These are phyloP conservation scores for Merops nubicus DNA, from an alignment of 2,113 vertebrate genomes.

Conservation along the genomic window DNA sequence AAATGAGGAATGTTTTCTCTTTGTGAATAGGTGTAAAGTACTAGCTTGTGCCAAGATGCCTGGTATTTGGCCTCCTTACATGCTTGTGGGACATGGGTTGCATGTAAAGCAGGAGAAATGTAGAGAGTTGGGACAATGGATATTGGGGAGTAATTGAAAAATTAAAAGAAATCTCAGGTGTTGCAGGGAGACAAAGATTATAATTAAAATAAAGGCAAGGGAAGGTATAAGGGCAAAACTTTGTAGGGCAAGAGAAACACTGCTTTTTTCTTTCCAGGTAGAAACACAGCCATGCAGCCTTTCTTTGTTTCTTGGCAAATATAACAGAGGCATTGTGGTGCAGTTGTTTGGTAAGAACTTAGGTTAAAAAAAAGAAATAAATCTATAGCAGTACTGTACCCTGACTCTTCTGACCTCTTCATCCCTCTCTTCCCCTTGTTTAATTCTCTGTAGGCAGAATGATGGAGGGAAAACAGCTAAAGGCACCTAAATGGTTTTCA, in stretches of 20 bases:
- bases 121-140: slow-evolving; percentile 18
- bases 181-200: neutral
- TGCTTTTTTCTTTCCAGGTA: neutral
- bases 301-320: neutral
- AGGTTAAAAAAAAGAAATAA: neutral
- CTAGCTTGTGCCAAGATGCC: slow-evolving; percentile 57
- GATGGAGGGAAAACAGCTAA: neutral
- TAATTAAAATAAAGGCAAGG: neutral
- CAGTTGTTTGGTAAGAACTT: neutral
- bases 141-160: slow-evolving; percentile 28
- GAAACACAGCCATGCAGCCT: neutral
- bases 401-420: neutral
- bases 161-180: slow-evolving; percentile 30
- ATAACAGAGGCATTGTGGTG: neutral
- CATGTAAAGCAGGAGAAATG: slow-evolving; percentile 58
- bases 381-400: neutral
- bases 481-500: neutral
- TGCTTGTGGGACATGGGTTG: slow-evolving; percentile 30
- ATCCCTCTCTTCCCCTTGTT: neutral
- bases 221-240: neutral
- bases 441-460: neutral
- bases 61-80: slow-evolving; percentile 62
- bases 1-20: slow-evolving; percentile 55
- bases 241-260: neutral
- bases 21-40: slow-evolving; percentile 65